phyloP scores from a whole-genome alignment of 2,113 vertebrate genomes.

The Cyrtonyx montezumae region DNA sequence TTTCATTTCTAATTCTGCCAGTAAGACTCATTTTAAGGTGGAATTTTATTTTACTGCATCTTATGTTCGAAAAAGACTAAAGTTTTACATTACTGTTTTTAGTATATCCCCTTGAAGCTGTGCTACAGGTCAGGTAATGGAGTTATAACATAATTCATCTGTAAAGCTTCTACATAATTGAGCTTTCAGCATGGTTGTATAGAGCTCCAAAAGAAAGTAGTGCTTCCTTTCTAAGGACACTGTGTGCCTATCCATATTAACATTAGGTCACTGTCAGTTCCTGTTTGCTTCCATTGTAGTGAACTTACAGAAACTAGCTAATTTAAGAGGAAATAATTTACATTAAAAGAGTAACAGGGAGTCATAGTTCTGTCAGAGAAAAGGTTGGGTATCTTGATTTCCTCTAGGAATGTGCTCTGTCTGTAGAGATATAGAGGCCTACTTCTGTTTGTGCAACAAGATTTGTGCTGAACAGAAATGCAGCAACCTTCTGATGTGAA shows the following conservation, averaged over 20 bases:
- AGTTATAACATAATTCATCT: not conserved
- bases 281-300: not conserved
- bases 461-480: not conserved
- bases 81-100: not conserved
- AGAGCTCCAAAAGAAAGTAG: not conserved
- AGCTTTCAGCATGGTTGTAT: rapidly evolving
- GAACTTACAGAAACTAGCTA: not conserved
- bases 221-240: not conserved
- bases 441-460: not conserved
- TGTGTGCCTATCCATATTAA: not conserved
- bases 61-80: not conserved
- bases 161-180: not conserved
- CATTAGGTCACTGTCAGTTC: not conserved
- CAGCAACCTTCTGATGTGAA: not conserved
- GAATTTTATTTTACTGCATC: not conserved
- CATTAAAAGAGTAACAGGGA: not conserved
- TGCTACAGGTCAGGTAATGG: not conserved
- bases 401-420: not conserved
- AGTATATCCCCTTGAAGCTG: rapidly evolving
- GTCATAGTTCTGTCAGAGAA: not conserved
- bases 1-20: not conserved
- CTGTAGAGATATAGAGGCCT: not conserved
- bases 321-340: not conserved
- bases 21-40: not conserved
- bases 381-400: not conserved